Evolutionary conservation across 2,888 invertebrate genomes (phyloP).

Genomic region (Steromphala cineraria): DNA sequence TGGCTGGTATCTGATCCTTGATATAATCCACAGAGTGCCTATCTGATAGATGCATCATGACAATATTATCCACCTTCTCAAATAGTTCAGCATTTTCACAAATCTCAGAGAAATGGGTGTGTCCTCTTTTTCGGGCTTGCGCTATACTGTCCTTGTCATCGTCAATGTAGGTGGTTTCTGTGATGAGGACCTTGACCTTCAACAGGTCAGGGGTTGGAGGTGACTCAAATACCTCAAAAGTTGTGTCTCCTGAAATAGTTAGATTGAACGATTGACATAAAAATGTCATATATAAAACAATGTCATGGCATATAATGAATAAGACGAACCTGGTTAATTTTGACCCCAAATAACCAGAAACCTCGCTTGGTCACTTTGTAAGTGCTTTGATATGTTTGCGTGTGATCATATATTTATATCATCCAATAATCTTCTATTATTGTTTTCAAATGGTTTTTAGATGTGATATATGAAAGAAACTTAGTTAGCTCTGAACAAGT

Average conservation of each 20-base stretch:
- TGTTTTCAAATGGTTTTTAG: too few species aligned
- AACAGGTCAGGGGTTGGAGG: constrained; percentile 61
- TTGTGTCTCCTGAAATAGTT: constrained; percentile 63
- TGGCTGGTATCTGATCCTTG: constrained; percentile 38
- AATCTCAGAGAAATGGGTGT: constrained; percentile 65
- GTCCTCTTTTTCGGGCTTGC: constrained; percentile 62
- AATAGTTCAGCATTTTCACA: constrained; percentile 61
- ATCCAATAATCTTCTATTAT: too few species aligned
- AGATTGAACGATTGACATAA: background rate
- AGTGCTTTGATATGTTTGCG: too few species aligned
- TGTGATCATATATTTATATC: too few species aligned
- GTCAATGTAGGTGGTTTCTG: constrained; percentile 68
- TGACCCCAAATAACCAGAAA: too few species aligned
- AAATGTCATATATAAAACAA: too few species aligned
- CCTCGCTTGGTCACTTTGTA: too few species aligned
- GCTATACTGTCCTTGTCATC: constrained; percentile 41
- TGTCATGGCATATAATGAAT: too few species aligned
- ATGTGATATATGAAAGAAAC: too few species aligned
- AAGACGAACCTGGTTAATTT: too few species aligned
- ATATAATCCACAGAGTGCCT: constrained; percentile 61
- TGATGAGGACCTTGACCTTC: constrained; percentile 64
- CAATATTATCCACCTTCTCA: constrained; percentile 53
- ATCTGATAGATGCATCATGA: constrained; percentile 69
- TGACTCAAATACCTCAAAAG: constrained; percentile 62
- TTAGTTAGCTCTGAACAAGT: too few species aligned